A percentile compares a stretch with the other conserved stretches of the same genome.
These are phyloP conservation scores for Drosophila nebulosa DNA, from an alignment of 1,140 invertebrate species.

Conservation along the genomic window DNA sequence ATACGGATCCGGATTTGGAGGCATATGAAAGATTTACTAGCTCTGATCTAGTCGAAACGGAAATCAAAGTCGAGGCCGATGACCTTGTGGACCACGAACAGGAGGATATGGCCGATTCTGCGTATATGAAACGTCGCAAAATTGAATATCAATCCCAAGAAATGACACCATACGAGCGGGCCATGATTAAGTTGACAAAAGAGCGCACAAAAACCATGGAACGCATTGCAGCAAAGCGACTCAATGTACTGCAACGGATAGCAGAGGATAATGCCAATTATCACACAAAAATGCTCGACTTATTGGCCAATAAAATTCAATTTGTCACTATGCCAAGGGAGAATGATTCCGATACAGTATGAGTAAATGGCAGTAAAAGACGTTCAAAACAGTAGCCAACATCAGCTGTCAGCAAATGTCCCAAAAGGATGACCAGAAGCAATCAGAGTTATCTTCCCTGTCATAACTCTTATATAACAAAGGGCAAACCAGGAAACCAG, in stretches of 20 bases:
- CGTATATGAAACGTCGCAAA: neutral
- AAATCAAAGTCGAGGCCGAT: neutral
- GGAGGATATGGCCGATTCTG: neutral
- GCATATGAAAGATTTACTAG: neutral
- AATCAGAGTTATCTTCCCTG: too few relatives aligned
- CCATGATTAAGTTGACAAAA: neutral
- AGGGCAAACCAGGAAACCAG: too few relatives aligned
- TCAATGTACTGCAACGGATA: neutral
- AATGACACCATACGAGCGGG: slow-evolving; percentile 5
- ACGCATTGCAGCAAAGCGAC: neutral
- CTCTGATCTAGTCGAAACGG: neutral
- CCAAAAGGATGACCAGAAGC: too few relatives aligned
- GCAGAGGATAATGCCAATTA: neutral
- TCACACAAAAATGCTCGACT: neutral
- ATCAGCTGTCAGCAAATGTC: too few relatives aligned
- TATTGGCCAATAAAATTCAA: neutral
- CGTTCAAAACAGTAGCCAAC: neutral
- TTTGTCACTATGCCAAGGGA: neutral
- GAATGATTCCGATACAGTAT: neutral
- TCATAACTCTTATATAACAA: too few relatives aligned
- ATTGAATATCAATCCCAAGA: neutral
- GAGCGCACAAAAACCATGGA: neutral
- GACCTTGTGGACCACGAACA: neutral
- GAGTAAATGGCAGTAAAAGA: neutral
- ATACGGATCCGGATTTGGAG: neutral